These are phyloP conservation scores for Lymantria dispar DNA, from an alignment of 2,888 invertebrate species.

Conservation along the genomic window DNA sequence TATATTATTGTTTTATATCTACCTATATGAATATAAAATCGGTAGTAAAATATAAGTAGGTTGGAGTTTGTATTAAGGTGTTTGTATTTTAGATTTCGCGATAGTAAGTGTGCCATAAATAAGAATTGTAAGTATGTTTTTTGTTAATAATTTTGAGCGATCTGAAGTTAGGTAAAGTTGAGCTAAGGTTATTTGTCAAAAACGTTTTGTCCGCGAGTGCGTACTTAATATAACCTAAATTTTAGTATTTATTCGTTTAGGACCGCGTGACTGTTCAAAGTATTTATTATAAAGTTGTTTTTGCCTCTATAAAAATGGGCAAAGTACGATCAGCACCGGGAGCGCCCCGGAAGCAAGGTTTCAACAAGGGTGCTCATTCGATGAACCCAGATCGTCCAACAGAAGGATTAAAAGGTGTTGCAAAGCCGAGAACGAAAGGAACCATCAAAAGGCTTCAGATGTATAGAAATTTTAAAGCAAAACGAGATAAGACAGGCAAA, in stretches of 20 bases:
- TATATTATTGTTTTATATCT: no score
- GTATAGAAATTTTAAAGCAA: conserved; percentile 99
- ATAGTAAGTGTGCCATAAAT: no score
- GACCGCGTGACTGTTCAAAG: background rate
- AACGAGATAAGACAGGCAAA: conserved; percentile 93
- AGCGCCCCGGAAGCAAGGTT: conserved; percentile 91
- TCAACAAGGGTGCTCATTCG: conserved; percentile 94
- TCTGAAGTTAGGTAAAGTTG: no score
- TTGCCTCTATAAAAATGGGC: conserved; percentile 80
- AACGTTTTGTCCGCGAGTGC: no score
- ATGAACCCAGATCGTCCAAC: conserved; percentile 96
- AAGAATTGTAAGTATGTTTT: no score
- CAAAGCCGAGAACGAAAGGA: conserved; percentile 92
- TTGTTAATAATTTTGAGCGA: no score
- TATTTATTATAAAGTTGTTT: background rate
- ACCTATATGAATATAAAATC: no score
- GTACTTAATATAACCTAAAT: background rate
- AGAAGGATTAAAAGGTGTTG: conserved; percentile 91
- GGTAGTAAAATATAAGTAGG: no score
- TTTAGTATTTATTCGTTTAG: background rate
- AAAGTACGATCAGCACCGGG: conserved; percentile 88
- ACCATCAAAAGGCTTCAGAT: conserved; percentile 98
- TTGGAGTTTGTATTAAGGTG: no score
- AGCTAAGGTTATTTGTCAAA: no score
- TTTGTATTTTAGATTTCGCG: no score